Base-by-base conservation (phyloP, 2,113 vertebrate genomes). In the Okapia johnstoni region DNA sequence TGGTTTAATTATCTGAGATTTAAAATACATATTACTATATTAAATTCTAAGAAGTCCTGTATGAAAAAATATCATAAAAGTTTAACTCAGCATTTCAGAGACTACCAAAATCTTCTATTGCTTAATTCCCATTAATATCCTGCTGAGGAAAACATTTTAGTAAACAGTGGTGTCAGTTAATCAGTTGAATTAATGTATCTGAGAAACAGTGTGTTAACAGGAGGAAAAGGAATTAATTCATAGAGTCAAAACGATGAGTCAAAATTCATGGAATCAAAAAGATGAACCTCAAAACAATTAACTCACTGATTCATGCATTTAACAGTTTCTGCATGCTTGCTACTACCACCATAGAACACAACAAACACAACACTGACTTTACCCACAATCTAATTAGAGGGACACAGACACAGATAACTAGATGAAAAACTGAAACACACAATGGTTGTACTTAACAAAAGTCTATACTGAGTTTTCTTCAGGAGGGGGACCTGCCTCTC, bases 41-140 rank as follows among this genome's bases (percentile, higher is more conserved):
- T 93, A 70, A 84, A 93, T 90, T n/a, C 30, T 70, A 77, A 92
- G 36, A 88, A 79, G n/a, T 57, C 80, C 26, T 48, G 6, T 2
- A 30, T 33, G 80, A 86, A 60, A 87, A 36, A 79, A 50, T 60
- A 43, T 77, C 92, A 0, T 63, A 55, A 86, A 94, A 77, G 40
- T 91, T 63, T 93, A 89, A 92, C 43, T 95, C 36, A 90, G 85
- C 43, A 83, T 91, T 92, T 91, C 46, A 61, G 43, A 87, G 63
- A 46, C 17, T 54, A 86, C 13, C 55, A 60, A 93, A 85, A 86
- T 79, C 46, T 94, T 91, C 85, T 91, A n/a, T 36, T 85, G n/a
- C 13, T 93, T 97, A 94, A 84, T 88, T 43, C 4, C 43, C 52
- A 84, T 85, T 94, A 92, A 92, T 86, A 94, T 81, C 84, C 48